Base-by-base conservation (phyloP, 2,888 invertebrate species). In the Drosophila fulvimacula region DNA sequence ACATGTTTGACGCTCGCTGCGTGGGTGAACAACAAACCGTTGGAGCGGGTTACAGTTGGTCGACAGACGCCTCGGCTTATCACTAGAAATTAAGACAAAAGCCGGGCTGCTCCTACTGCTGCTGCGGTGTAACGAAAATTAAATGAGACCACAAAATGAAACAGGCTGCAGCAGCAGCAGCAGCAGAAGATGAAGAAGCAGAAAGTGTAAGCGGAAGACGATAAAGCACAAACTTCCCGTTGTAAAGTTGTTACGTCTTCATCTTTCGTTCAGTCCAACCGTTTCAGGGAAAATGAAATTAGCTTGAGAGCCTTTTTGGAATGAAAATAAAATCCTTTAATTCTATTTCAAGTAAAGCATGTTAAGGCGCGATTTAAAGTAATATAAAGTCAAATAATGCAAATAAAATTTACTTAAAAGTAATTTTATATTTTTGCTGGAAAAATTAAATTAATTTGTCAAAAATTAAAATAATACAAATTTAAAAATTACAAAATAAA, bases 51-150 rank as follows among this genome's bases (percentile, higher is more conserved):
- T 19, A 24, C 44, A 63, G 46, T 32, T 61, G 59, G 7, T 48
- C 73, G 71, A 52, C 53, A 34, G 67, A 48, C 58, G 63, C 51
- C 62, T 61, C 62, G 68, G 75, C 84, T 89, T 89, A 82, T 82
- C 82, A 89, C 82, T 70, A 52, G 61, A 87, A 87, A 87, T 89
- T 87, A 84, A 82, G 84, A 87, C 84, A 89, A 74, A 74, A 67
- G 64, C 57, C 51, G 32, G 36, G 63, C 68, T 58, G 52, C 46
- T 58, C 15, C 32, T 36, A 9, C 19, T 34, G 49, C 34, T 21
- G 34, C 21, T 67, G 48, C 34, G 49, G 67, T 62, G 46, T 67
- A 81, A 78, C 75, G 64, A 61, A 81, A 88, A 74, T 74, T 78
- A 64, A 87, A 79, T 71, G 81, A 80, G 77, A 80, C 76, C 76